phyloP scores from a whole-genome alignment of 1,140 invertebrate genomes.

The Drosophila arizonae region DNA sequence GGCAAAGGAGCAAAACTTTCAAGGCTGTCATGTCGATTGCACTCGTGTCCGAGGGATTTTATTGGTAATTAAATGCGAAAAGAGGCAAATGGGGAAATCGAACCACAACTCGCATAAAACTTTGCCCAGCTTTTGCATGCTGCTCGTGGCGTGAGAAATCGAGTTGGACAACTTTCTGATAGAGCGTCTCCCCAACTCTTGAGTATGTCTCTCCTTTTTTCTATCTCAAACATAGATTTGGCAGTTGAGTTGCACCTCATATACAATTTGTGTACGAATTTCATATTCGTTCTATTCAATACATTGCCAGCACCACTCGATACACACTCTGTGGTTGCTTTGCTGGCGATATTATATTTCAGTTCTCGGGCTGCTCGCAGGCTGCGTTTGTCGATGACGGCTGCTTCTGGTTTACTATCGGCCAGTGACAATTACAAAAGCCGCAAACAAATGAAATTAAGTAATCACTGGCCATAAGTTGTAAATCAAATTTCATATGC shows the following conservation, averaged over 20 bases:
- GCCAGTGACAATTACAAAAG: constrained; percentile 3
- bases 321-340: constrained; percentile 2
- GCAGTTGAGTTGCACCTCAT: too few species aligned
- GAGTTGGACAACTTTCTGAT: background rate
- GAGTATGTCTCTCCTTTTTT: too few species aligned
- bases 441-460: constrained; percentile 20
- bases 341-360: constrained; percentile 1
- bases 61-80: constrained; percentile 42
- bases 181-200: background rate
- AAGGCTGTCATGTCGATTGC: constrained; percentile 38
- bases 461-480: constrained; percentile 11
- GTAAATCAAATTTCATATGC: constrained; percentile 11
- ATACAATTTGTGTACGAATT: background rate
- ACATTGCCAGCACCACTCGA: background rate
- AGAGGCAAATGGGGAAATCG: background rate
- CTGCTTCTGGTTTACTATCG: constrained; percentile 14
- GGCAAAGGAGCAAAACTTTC: constrained; percentile 26
- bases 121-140: background rate
- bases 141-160: background rate
- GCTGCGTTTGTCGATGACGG: background rate
- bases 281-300: background rate
- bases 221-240: too few species aligned
- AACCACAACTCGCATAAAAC: constrained; percentile 23
- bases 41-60: constrained; percentile 16
- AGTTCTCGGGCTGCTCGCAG: background rate